Conservation (phyloP, 2,113 vertebrate species). For the Excalfactoria chinensis region DNA sequence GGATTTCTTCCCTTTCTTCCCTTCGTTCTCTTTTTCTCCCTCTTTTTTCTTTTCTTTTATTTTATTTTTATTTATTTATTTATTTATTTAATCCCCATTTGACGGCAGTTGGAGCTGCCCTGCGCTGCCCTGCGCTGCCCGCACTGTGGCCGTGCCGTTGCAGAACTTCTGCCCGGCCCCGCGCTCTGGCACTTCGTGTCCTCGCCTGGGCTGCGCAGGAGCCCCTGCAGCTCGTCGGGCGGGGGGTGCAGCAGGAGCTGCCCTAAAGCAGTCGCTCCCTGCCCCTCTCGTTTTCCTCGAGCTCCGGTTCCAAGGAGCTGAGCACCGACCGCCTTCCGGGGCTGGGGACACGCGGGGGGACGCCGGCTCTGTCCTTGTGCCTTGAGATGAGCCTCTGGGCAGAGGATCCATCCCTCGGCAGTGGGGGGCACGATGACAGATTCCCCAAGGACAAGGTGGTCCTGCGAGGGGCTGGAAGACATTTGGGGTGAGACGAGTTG, state of each 20-base stretch:
- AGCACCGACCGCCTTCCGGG: not conserved
- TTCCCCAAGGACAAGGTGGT: not conserved
- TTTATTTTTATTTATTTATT: no score
- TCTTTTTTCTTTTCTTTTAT: not conserved
- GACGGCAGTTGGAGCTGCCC: not conserved
- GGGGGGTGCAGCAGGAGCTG: not conserved
- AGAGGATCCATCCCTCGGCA: not conserved
- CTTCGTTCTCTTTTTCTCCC: not conserved
- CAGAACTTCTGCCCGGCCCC: fast-evolving
- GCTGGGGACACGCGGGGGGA: not conserved
- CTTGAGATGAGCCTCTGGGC: not conserved
- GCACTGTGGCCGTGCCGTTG: not conserved
- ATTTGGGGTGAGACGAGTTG: not conserved
- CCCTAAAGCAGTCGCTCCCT: not conserved
- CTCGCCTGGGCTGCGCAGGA: not conserved
- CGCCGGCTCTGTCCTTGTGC: not conserved
- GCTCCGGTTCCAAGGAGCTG: not conserved
- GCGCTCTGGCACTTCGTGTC: not conserved
- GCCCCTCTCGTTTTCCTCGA: not conserved
- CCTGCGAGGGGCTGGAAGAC: not conserved
- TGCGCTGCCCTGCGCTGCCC: not conserved
- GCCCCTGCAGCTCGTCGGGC: not conserved
- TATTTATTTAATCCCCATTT: no score
- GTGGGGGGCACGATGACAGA: not conserved
- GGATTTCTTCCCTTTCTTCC: not conserved